phyloP scores from a whole-genome alignment of 1,140 invertebrate species.

The Cyphomyrmex costatus region DNA sequence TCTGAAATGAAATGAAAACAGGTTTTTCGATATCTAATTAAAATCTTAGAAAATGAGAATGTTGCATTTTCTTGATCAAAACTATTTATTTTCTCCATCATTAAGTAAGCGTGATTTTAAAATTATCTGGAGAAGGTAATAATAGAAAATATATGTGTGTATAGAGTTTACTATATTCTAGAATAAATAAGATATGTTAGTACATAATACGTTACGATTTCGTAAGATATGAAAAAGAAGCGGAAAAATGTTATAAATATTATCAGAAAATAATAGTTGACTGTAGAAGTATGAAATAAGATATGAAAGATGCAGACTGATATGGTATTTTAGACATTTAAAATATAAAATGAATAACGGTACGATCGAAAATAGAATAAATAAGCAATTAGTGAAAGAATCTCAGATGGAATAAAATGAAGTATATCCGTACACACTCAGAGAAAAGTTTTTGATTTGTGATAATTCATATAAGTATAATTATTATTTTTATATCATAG shows the following conservation, averaged over 20 bases:
- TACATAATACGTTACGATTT: not conserved
- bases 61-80: not conserved
- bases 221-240: not conserved
- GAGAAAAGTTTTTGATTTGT: too few species aligned
- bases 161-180: not conserved
- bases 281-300: not conserved
- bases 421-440: not conserved
- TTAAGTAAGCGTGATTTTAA: not conserved
- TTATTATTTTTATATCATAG: too few species aligned
- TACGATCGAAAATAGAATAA: not conserved
- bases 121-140: not conserved
- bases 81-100: not conserved
- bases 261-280: not conserved
- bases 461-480: too few species aligned
- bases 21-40: too few species aligned
- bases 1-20: too few species aligned
- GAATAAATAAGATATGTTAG: not conserved
- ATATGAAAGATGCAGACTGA: not conserved
- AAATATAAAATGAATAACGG: not conserved
- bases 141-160: not conserved
- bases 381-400: not conserved
- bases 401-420: not conserved
- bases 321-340: not conserved
- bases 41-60: not conserved
- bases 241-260: not conserved